Evolutionary conservation across 2,113 vertebrate species (phyloP).

Genomic region (human (Homo sapiens)): DNA sequence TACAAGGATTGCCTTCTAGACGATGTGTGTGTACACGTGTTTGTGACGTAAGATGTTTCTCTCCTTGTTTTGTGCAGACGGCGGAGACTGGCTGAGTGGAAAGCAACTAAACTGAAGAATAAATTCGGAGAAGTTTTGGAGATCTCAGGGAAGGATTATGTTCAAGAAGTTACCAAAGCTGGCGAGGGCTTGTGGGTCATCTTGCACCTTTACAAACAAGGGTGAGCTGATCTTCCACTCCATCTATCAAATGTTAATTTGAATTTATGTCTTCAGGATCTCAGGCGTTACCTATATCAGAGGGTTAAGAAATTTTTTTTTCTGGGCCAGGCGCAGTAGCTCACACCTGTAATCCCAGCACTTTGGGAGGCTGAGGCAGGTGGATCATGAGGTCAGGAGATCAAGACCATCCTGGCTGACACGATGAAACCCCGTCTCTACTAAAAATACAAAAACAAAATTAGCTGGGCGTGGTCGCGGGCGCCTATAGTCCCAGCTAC

Average conservation of each 20-base stretch:
- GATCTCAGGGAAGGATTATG: constrained; percentile 96
- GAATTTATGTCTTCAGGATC: neutral
- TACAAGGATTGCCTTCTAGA: neutral
- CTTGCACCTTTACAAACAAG: constrained; percentile 97
- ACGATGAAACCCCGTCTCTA: too few species aligned
- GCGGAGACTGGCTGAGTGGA: constrained; percentile 95
- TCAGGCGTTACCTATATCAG: neutral
- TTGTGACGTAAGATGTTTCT: neutral
- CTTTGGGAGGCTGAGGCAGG: too few species aligned
- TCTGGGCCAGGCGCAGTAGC: rapidly evolving
- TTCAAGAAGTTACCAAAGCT: constrained; percentile 96
- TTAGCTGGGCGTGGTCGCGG: rapidly evolving
- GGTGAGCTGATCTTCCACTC: constrained; percentile 83
- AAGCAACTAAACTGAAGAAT: constrained; percentile 91
- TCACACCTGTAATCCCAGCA: too few species aligned
- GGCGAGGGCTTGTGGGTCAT: constrained; percentile 94
- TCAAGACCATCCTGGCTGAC: too few species aligned
- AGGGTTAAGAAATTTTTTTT: neutral
- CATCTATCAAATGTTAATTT: neutral
- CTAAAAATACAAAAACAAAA: too few species aligned
- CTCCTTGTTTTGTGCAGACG: constrained; percentile 83
- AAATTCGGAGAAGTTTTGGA: constrained; percentile 92
- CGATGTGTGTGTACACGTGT: rapidly evolving
- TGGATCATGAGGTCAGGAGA: too few species aligned
- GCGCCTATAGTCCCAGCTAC: too few species aligned